Base-by-base conservation (phyloP, 37 sponge, comb jelly and placozoan species). In the Crambe crambe region DNA sequence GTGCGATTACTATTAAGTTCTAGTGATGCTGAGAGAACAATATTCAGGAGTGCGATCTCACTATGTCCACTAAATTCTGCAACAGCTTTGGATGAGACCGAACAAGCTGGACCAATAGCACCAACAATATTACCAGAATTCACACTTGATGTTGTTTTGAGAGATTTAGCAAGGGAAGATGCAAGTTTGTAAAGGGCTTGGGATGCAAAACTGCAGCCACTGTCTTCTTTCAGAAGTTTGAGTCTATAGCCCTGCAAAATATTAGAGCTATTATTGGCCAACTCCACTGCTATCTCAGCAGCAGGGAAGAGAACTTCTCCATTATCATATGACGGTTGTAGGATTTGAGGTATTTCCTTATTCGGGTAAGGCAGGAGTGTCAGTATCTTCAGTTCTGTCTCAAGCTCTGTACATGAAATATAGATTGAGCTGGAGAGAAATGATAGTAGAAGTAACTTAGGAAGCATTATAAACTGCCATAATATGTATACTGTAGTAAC, bases 241-340 rank as follows among this genome's bases (percentile, higher is more conserved):
- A 70, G 4, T 8, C 12, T 2, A 22, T 70, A 70, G 41, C 70
- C 70, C 30, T 42, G 25, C 23, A 70, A 42, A 70, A 70, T 38
- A 42, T 70, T 42, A 22, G 70, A 40, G 18, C 70, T 39, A 25
- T 70, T 70, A 23, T 70, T 70, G 42, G 40, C 21, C 22, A 42
- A 23, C n/a, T 70, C 70, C 12, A 26, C 70, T 70, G 70, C 70
- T 70, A 70, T 3, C 37, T 39, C 70, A 40, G n/a, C n/a, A 2
- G 70, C 70, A 42, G 40, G 22, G 35, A 31, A 65, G 17, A 65
- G 66, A 30, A 34, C 35, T 2, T 2, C 3, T 31, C 66, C 66
- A 31, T 26, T 3, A 9, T 26, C 27, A 32, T 65, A 65, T 8
- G 31, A 32, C 3, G 66, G 66, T n/a, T n/a, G n/a, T n/a, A n/a